A percentile compares a stretch with the other conserved stretches of the same genome.
These are phyloP conservation scores for Caenorhabditis wallacei DNA, from an alignment of 2,888 invertebrate genomes.

Conservation along the genomic window DNA sequence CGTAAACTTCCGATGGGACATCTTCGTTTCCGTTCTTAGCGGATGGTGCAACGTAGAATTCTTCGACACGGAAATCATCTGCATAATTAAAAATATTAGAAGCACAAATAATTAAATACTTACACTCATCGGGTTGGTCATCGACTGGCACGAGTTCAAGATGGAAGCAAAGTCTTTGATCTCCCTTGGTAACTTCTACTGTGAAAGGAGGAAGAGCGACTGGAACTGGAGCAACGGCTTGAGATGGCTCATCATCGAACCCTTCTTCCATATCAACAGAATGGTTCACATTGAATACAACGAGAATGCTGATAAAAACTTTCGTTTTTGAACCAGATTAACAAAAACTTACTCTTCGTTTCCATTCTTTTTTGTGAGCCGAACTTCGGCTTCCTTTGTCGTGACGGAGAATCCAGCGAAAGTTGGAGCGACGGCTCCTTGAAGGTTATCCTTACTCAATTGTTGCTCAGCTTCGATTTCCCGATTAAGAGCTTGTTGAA, in stretches of 20 bases:
- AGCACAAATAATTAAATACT: background rate
- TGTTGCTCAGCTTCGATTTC: constrained; percentile 93
- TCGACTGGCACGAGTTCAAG: constrained; percentile 78
- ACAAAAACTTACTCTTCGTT: constrained; percentile 86
- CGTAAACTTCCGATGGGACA: constrained; percentile 90
- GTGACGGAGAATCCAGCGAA: constrained; percentile 91
- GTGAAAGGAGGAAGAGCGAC: constrained; percentile 93
- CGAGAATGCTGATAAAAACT: constrained; percentile 87
- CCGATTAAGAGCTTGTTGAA: constrained; percentile 93
- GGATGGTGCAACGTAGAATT: constrained; percentile 88
- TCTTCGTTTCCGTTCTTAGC: constrained; percentile 88
- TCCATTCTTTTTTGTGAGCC: constrained; percentile 86
- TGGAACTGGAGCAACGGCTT: constrained; percentile 74
- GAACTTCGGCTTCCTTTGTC: constrained; percentile 91
- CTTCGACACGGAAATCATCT: constrained; percentile 95
- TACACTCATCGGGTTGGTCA: constrained; percentile 83
- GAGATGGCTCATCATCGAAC: constrained; percentile 71
- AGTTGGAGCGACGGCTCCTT: constrained; percentile 86
- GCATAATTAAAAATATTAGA: too few relatives aligned
- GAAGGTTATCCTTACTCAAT: constrained; percentile 77
- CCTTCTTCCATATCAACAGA: constrained; percentile 90
- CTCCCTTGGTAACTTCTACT: constrained; percentile 90
- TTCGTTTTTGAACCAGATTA: too few relatives aligned
- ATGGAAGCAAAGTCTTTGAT: constrained; percentile 85
- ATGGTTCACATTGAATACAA: constrained; percentile 95